Conservation (phyloP, 2,888 invertebrate genomes). For the Acleris emargana region DNA sequence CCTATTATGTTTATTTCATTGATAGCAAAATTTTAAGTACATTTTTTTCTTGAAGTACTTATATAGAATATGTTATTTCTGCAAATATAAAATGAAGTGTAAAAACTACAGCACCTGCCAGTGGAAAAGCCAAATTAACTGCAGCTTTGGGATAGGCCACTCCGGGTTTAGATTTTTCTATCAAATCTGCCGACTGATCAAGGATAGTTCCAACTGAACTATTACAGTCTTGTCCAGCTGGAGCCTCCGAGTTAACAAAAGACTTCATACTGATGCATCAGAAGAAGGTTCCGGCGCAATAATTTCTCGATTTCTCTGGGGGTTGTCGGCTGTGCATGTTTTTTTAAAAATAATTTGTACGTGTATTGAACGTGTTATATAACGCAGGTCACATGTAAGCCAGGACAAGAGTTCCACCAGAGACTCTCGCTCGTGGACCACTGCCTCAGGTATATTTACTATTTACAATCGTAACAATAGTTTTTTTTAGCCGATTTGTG, state of each 20-base stretch:
- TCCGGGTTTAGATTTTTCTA: not conserved
- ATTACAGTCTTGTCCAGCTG: conserved; percentile 4
- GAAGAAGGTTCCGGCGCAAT: not conserved
- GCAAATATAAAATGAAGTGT: conserved; percentile 7
- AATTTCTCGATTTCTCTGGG: not conserved
- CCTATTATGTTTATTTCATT: too few species aligned
- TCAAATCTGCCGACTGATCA: not conserved
- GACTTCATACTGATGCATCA: conserved; percentile 1
- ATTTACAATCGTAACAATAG: conserved; percentile 47
- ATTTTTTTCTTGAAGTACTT: too few species aligned
- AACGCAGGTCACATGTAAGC: conserved; percentile 76
- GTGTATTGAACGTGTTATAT: conserved; percentile 41
- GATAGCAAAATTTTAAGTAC: too few species aligned
- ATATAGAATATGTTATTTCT: conserved; percentile 10
- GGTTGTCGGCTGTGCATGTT: conserved; percentile 15
- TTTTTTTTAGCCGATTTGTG: too few species aligned
- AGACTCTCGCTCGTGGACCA: conserved; percentile 71
- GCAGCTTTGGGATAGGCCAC: not conserved
- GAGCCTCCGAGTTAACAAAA: not conserved
- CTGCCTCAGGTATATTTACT: conserved; percentile 67
- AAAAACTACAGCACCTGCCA: conserved; percentile 5
- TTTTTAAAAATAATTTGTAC: conserved; percentile 20
- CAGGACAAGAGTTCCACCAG: conserved; percentile 72
- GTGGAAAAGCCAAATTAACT: conserved; percentile 6
- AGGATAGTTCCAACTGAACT: not conserved